Evolutionary conservation across 1,140 invertebrate species (phyloP).

Genomic region (Drosophila tani): DNA sequence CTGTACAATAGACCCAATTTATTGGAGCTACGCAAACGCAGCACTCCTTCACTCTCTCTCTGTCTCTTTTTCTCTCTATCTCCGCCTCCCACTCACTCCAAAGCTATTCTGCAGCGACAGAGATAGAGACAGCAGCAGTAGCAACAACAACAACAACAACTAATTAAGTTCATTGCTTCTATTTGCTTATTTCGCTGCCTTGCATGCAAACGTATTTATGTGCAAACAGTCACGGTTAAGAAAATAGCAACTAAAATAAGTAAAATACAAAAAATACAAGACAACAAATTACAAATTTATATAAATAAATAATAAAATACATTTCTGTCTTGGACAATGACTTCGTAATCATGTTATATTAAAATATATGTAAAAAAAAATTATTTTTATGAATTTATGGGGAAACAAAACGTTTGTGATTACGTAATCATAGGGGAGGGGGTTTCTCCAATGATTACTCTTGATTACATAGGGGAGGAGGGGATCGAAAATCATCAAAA

Average conservation of each 20-base stretch:
- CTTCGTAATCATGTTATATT: no score
- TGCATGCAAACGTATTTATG: constrained; percentile 49
- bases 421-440: no score
- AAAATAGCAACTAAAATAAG: neutral
- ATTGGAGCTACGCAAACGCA: constrained; percentile 12
- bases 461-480: no score
- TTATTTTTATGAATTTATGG: no score
- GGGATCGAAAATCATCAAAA: no score
- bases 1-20: constrained; percentile 8
- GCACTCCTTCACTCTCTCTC: neutral
- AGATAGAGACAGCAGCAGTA: constrained; percentile 19
- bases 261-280: neutral
- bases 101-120: constrained; percentile 17
- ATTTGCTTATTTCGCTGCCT: constrained; percentile 70
- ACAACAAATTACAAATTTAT: no score
- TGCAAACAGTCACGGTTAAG: neutral
- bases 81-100: neutral
- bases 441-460: no score
- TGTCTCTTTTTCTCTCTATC: neutral
- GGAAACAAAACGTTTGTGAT: no score
- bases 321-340: no score
- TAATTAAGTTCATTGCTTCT: constrained; percentile 84
- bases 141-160: constrained; percentile 68
- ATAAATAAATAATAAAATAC: neutral
- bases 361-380: no score